Evolutionary conservation across 2,113 vertebrate genomes (phyloP).

Genomic region (Laticauda colubrina): DNA sequence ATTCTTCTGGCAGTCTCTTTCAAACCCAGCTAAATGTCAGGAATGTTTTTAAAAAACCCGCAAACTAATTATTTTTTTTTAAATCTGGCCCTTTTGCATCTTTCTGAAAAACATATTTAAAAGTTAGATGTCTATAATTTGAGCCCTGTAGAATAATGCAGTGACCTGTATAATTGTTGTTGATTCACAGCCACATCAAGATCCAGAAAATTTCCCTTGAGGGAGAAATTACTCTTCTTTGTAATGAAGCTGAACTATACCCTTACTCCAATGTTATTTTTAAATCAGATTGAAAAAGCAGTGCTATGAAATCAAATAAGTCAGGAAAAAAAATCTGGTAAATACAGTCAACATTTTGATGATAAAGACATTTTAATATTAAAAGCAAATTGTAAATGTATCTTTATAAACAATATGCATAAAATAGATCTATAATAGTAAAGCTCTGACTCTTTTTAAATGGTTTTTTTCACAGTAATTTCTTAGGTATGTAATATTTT

Average conservation of each 20-base stretch:
- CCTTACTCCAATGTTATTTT: constrained; percentile 53
- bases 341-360: constrained; percentile 65
- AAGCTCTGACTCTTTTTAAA: constrained; percentile 71
- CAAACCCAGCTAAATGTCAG: background rate
- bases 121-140: background rate
- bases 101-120: background rate
- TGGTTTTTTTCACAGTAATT: constrained; percentile 81
- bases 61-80: background rate
- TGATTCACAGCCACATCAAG: background rate
- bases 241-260: constrained; percentile 44
- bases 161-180: constrained; percentile 2
- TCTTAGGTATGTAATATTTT: constrained; percentile 68
- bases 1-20: constrained; percentile 8
- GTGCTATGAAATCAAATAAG: constrained; percentile 52
- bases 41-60: background rate
- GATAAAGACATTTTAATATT: constrained; percentile 81
- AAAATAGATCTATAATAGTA: constrained; percentile 81
- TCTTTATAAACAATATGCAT: constrained; percentile 84
- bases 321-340: constrained; percentile 55
- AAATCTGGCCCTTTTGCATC: background rate
- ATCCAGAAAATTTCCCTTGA: constrained; percentile 36
- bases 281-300: constrained; percentile 53
- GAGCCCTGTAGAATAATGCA: background rate
- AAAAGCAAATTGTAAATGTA: constrained; percentile 83
- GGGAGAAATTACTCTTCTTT: constrained; percentile 33